Conservation (phyloP, 2,113 vertebrate genomes). For the Bos indicus region DNA sequence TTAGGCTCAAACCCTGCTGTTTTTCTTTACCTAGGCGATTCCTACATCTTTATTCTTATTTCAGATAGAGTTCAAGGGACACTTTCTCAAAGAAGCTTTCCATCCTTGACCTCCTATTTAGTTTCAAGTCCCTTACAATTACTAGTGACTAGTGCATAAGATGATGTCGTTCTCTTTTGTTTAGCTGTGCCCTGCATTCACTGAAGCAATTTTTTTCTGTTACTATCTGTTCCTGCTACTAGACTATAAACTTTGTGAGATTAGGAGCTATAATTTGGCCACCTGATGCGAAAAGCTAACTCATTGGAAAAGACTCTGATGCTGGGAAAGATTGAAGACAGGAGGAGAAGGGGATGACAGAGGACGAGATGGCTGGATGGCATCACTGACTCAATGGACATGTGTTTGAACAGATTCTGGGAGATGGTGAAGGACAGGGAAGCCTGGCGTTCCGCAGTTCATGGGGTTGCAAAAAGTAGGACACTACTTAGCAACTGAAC, state of each 20-base stretch:
- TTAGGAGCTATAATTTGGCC: neutral
- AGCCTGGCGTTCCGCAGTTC: neutral
- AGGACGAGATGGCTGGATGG: neutral
- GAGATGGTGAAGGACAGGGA: neutral
- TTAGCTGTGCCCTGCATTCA: neutral
- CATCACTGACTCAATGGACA: neutral
- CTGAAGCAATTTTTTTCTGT: neutral
- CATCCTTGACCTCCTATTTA: neutral
- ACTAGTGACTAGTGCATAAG: neutral
- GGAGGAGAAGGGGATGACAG: neutral
- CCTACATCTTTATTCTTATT: neutral
- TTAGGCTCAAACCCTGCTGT: neutral
- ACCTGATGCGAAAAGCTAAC: neutral
- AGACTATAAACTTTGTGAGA: neutral
- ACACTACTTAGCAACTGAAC: neutral
- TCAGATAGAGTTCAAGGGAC: neutral
- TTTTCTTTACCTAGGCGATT: neutral
- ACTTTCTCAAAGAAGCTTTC: neutral
- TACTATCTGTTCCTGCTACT: neutral
- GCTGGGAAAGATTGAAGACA: neutral
- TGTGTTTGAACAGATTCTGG: neutral
- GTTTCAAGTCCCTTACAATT: neutral
- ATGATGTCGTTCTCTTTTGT: neutral
- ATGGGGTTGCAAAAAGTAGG: neutral
- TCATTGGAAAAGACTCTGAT: neutral